Base-by-base conservation (phyloP, 2,797 vertebrate genomes). In the Pitangus sulphuratus region DNA sequence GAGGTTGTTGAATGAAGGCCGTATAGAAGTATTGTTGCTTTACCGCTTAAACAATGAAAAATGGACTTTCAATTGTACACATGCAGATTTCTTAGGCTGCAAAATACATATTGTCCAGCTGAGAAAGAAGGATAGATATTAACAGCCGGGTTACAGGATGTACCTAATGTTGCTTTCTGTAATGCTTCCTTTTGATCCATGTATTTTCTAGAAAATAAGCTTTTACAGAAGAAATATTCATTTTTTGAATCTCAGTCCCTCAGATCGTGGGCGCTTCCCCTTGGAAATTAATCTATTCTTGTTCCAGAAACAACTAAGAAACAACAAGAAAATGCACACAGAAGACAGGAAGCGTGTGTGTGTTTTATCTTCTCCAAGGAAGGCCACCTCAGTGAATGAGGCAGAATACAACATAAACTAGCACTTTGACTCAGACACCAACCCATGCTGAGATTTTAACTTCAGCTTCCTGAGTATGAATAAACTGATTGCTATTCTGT, bases 271-370 rank as follows among this genome's bases (percentile, higher is more conserved):
- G 94, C 6, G 68, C 70, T 97, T 97, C 91, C 91, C 94, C 87
- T 94, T 95, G 86, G 90, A 96, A 96, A 93, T 80, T 31, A 94
- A 93, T 78, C 87, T 89, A 58, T 82, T 96, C 70, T 93, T 85
- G 90, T 96, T 97, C 96, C 95, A 97, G 97, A 95, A 96, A 97
- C 86, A 97, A 97, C 88, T 94, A 91, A 51, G 50, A 51, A 51
- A 51, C 50, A 51, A 90, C 53, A 94, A 93, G 93, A 92, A 91
- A 87, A 84, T 0, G 69, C 66, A 80, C 78, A 72, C n/a, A 91
- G 88, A 96, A 95, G 95, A 93, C 95, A 97, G 97, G 96, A 98
- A 97, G 87, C 1, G 2, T 75, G 81, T 94, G 95, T 95, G 87
- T 94, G 84, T 95, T 97, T 97, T 95, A 97, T 97, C 92, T 96